Base-by-base conservation (phyloP, 2,888 invertebrate species). In the Cosmopolites sordidus region DNA sequence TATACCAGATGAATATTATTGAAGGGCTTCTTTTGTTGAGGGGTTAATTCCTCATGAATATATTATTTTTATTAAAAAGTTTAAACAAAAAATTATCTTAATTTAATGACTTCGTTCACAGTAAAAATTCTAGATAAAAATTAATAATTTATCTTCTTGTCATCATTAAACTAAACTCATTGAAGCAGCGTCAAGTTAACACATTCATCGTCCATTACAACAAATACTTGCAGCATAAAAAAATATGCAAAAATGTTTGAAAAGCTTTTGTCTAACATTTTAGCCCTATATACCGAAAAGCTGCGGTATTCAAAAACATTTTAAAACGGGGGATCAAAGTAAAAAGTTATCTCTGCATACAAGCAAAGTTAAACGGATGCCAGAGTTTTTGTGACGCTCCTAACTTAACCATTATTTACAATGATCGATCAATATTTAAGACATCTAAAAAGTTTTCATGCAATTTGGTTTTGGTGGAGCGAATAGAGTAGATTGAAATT, bases 401-500 rank as follows among this genome's bases (percentile, higher is more conserved):
- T 6, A 29, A 12, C 17, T 33, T 37, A 44, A 17, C 17, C 37
- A 38, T 45, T 38, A 45, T 45, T 45, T 38, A 18, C 38, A 45
- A 33, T 12, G 30, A 45, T 45, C 38, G 14, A 45, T 27, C 18
- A 27, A 40, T 27, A 40, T 47, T 47, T 47, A 39, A 40, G 16
- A 47, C 16, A 47, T 47, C 27, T n/a, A 27, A 39, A 16, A 12
- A 38, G 38, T 46, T 46, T 39, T 4, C 27, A 39, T 47, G n/a
- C 16, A 29, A 3, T 40, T n/a, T 39, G 8, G 27, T 14, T 22
- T n/a, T n/a, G 38, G 22, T 4, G 18, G n/a, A 16, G 15, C 43
- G 18, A 17, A 43, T 16, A 37, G 22, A 15, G 22, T 16, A 17
- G 43, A 43, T 49, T 49, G 43, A 49, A 49, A 49, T 49, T 38